Evolutionary conservation across 2,888 invertebrate species (phyloP).

Genomic region (Drosophila affinis): DNA sequence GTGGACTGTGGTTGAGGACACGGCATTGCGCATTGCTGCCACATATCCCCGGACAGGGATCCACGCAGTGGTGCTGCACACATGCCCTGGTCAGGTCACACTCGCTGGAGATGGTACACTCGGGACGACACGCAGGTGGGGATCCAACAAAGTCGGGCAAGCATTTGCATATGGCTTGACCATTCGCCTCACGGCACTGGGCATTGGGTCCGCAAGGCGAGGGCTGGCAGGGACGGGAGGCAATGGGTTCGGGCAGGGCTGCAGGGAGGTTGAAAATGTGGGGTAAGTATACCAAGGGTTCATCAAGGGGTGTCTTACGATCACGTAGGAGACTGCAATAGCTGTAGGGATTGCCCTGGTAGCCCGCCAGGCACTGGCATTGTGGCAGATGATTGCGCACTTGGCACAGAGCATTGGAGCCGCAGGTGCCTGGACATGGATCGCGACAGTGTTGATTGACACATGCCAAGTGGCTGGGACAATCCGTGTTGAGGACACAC

Average conservation of each 20-base stretch:
- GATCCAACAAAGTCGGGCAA: conserved; percentile 86
- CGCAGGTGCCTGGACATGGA: conserved; percentile 91
- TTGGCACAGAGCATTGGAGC: conserved; percentile 89
- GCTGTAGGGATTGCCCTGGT: conserved; percentile 90
- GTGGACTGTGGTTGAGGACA: conserved; percentile 88
- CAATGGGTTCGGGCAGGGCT: conserved; percentile 75
- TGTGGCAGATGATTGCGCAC: conserved; percentile 89
- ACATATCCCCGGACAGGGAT: conserved; percentile 90
- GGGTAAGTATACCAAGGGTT: neutral
- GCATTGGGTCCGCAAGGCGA: conserved; percentile 88
- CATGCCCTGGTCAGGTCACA: conserved; percentile 87
- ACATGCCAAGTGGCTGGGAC: conserved; percentile 88
- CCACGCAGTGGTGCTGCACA: conserved; percentile 87
- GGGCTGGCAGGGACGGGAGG: conserved; percentile 86
- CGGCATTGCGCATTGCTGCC: conserved; percentile 87
- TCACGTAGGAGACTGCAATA: conserved; percentile 85
- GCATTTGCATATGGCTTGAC: conserved; percentile 87
- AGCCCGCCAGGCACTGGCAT: conserved; percentile 88
- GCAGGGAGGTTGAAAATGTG: conserved; percentile 20
- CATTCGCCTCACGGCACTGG: conserved; percentile 85
- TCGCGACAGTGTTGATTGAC: conserved; percentile 89
- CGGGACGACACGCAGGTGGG: conserved; percentile 90
- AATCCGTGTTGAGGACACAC: conserved; percentile 89
- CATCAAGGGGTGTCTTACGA: conserved; percentile 83
- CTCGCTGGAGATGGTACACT: conserved; percentile 89